Evolutionary conservation across 2,888 invertebrate genomes (phyloP).

Genomic region (Tetragonisca angustula): DNA sequence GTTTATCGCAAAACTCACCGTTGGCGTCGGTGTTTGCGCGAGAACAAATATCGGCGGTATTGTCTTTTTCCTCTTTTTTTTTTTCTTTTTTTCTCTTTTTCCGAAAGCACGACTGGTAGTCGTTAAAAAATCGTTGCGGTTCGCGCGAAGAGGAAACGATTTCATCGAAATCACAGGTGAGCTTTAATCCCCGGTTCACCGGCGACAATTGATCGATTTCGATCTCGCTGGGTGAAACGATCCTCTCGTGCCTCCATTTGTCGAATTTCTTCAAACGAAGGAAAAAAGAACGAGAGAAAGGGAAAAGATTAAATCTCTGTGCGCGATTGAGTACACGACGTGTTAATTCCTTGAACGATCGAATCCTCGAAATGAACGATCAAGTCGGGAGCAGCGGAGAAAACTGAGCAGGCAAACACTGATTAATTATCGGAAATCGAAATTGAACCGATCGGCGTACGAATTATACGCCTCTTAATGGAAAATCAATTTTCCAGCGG

Average conservation of each 20-base stretch:
- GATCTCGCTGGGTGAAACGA: background rate
- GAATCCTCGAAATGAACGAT: background rate
- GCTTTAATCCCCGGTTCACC: slow-evolving; percentile 14
- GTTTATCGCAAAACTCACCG: slow-evolving; percentile 1
- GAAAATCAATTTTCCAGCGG: slow-evolving; percentile 49
- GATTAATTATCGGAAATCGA: slow-evolving; percentile 60
- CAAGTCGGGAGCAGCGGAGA: background rate
- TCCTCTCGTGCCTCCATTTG: background rate
- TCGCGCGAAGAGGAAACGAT: slow-evolving; percentile 15
- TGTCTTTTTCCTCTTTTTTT: too few species aligned
- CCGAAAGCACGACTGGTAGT: slow-evolving; percentile 9
- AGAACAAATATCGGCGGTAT: too few species aligned
- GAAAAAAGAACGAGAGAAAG: too few species aligned
- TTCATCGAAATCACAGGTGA: slow-evolving; percentile 29
- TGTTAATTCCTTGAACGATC: slow-evolving; percentile 41
- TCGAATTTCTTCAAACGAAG: background rate
- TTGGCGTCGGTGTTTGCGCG: too few species aligned
- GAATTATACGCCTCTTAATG: slow-evolving; percentile 56
- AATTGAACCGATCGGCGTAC: slow-evolving; percentile 46
- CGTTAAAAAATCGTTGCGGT: slow-evolving; percentile 27
- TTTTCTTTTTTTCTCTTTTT: slow-evolving; percentile 27
- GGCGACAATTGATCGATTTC: slow-evolving; percentile 6
- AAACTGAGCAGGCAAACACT: slow-evolving; percentile 17
- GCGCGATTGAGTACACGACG: background rate
- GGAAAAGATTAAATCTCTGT: background rate